These are phyloP conservation scores for Enteromius treurensis DNA, from an alignment of 2,797 vertebrate species.

Conservation along the genomic window DNA sequence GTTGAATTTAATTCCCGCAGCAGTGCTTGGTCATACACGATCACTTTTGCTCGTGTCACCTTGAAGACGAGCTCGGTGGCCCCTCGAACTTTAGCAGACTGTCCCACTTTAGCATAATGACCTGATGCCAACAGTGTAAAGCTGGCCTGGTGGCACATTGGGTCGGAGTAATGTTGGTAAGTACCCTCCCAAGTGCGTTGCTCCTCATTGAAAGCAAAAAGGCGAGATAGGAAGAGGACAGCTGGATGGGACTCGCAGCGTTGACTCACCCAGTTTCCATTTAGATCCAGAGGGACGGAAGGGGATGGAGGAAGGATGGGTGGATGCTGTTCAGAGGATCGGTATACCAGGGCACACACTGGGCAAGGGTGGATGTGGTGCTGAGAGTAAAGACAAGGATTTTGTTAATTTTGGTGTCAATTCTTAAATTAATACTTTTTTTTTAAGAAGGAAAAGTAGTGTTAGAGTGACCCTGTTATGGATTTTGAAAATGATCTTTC, in stretches of 20 bases:
- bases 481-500: no score
- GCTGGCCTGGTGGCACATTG: slow-evolving; percentile 81
- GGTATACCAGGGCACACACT: slow-evolving; percentile 81
- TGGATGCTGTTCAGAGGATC: slow-evolving; percentile 81
- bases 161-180: slow-evolving; percentile 88
- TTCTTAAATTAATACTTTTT: background rate
- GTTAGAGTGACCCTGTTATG: no score
- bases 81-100: slow-evolving; percentile 76
- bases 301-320: slow-evolving; percentile 73
- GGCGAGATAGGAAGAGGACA: slow-evolving; percentile 87
- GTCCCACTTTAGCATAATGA: slow-evolving; percentile 79
- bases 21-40: slow-evolving; percentile 75
- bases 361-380: slow-evolving; percentile 88
- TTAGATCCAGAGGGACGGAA: slow-evolving; percentile 70
- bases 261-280: slow-evolving; percentile 85
- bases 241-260: slow-evolving; percentile 85
- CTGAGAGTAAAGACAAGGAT: slow-evolving; percentile 67
- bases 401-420: background rate
- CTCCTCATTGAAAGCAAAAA: slow-evolving; percentile 81
- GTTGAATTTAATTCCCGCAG: slow-evolving; percentile 81
- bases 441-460: no score
- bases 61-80: slow-evolving; percentile 86
- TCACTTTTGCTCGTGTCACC: slow-evolving; percentile 82
- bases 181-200: slow-evolving; percentile 84
- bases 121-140: slow-evolving; percentile 85